These are phyloP conservation scores for Halcyon chelicuti DNA, from an alignment of 2,797 vertebrate genomes.

Conservation along the genomic window DNA sequence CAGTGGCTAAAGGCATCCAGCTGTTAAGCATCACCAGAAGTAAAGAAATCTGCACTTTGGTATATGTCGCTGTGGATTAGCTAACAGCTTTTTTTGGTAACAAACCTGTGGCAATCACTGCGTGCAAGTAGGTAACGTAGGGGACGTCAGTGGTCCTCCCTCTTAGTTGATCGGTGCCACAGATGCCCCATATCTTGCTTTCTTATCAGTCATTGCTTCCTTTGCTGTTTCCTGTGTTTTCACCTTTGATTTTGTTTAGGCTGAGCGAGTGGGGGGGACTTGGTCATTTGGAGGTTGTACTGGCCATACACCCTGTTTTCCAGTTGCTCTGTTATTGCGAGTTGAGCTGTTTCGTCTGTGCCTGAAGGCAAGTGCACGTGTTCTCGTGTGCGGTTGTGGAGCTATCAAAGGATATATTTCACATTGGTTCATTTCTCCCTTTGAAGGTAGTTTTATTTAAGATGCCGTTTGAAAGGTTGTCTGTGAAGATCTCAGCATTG, in stretches of 20 bases:
- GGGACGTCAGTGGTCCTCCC: background rate
- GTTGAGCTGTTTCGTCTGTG: background rate
- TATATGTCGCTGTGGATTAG: background rate
- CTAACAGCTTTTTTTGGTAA: background rate
- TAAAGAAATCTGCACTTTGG: background rate
- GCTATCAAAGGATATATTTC: background rate
- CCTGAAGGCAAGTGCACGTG: accelerated
- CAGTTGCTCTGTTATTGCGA: background rate
- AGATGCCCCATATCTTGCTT: background rate
- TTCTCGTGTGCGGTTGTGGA: background rate
- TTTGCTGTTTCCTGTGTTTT: background rate
- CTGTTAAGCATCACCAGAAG: background rate
- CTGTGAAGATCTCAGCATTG: background rate
- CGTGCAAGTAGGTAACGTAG: background rate
- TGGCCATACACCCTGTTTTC: background rate
- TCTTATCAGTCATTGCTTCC: background rate
- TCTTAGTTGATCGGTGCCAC: background rate
- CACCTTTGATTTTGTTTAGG: background rate
- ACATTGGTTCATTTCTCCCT: background rate
- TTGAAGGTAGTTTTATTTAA: background rate
- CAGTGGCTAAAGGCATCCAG: background rate
- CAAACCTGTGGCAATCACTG: background rate
- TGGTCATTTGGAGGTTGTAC: background rate
- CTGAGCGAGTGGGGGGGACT: background rate
- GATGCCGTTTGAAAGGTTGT: background rate